Evolutionary conservation across 2,888 invertebrate genomes (phyloP).

Genomic region (Thumatha senex): DNA sequence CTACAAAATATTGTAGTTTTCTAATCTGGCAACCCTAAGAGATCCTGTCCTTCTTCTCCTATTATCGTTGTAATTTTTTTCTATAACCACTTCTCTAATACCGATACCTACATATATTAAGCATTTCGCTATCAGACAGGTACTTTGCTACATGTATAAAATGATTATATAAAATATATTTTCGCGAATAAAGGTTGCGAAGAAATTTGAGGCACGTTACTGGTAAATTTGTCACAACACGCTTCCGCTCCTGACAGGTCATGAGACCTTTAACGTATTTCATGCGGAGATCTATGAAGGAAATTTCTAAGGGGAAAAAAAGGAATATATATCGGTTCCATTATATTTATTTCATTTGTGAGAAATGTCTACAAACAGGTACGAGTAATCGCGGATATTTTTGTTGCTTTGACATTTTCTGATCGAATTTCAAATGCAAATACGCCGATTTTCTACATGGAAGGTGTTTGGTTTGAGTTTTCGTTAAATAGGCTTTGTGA

Average conservation of each 20-base stretch:
- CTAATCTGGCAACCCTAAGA: neutral
- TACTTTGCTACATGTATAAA: neutral
- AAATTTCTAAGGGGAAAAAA: neutral
- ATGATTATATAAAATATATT: no score
- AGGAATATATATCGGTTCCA: slow-evolving; percentile 1
- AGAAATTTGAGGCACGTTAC: slow-evolving; percentile 8
- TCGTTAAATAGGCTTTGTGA: no score
- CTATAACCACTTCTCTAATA: no score
- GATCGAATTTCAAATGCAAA: no score
- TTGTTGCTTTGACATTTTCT: neutral
- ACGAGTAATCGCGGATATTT: neutral
- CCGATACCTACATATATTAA: no score
- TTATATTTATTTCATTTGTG: neutral
- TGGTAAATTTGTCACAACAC: slow-evolving; percentile 3
- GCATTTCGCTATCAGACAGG: no score
- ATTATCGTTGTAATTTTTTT: no score
- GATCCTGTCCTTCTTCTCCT: no score
- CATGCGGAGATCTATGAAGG: neutral
- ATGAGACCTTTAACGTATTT: neutral
- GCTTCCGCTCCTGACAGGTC: slow-evolving; percentile 1
- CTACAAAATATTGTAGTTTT: no score
- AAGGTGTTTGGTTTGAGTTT: no score
- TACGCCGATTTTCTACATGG: no score
- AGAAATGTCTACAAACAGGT: neutral
- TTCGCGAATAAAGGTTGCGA: no score